Percentiles rank a stretch among this genome's conserved stretches.
Evolutionary conservation across 2,113 vertebrate genomes (phyloP).

Genomic region (Halcyon malimbica): DNA sequence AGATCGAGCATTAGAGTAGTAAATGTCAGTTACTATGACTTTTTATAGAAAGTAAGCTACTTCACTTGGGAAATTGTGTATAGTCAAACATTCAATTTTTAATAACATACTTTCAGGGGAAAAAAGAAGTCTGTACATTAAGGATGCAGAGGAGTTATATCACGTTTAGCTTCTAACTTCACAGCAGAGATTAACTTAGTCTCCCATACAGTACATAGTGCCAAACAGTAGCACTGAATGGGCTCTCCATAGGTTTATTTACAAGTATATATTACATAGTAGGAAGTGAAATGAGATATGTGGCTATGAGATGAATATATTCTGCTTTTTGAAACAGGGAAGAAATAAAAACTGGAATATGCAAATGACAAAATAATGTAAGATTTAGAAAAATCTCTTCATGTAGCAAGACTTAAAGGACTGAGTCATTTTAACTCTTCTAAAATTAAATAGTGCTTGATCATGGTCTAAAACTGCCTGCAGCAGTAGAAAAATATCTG

Average conservation of each 20-base stretch:
- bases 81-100: neutral
- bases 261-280: neutral
- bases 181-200: neutral
- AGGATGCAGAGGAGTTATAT: neutral
- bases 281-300: neutral
- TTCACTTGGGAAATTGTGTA: rapidly evolving
- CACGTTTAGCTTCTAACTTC: neutral
- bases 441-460: neutral
- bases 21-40: neutral
- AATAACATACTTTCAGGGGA: neutral
- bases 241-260: neutral
- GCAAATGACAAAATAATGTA: neutral
- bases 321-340: neutral
- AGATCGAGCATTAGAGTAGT: neutral
- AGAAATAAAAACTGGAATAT: neutral
- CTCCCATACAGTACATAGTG: neutral
- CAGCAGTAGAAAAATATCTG: neutral
- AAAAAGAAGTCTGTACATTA: neutral
- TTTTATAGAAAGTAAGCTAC: neutral
- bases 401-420: neutral
- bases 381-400: neutral
- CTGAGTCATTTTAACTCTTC: neutral
- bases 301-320: neutral
- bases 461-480: neutral
- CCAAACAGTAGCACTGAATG: neutral